phyloP scores from a whole-genome alignment of 2,113 vertebrate genomes.

The Myotis brandtii region DNA sequence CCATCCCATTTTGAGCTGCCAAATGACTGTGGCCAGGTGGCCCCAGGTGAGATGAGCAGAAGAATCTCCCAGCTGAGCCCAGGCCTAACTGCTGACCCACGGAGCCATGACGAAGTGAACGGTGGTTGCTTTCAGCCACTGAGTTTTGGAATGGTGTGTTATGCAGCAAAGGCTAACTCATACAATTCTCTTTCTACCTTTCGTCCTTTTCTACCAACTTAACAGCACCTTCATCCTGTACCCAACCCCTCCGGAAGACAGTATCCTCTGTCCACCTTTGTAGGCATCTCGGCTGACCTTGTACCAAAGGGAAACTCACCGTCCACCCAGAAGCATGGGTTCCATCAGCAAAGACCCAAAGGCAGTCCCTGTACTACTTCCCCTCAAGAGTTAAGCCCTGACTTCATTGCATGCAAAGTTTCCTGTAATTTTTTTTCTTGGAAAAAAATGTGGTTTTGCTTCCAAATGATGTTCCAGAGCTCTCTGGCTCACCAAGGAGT shows the following conservation, averaged over 20 bases:
- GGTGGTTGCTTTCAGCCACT: not conserved
- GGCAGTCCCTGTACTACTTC: not conserved
- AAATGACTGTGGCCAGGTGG: not conserved
- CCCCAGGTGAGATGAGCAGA: not conserved
- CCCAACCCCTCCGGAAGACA: not conserved
- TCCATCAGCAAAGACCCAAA: not conserved
- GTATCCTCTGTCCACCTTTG: not conserved
- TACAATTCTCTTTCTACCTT: not conserved
- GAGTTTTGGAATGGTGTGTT: not conserved
- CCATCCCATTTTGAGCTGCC: not conserved
- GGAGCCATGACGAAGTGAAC: not conserved
- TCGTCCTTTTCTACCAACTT: not conserved
- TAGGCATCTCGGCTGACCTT: not conserved
- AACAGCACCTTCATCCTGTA: not conserved
- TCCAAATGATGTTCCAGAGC: conserved; percentile 85
- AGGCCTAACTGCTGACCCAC: not conserved
- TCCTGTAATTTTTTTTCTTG: conserved; percentile 51
- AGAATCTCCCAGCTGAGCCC: conserved; percentile 6
- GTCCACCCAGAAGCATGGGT: not conserved
- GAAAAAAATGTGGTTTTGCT: conserved; percentile 76
- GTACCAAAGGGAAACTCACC: not conserved
- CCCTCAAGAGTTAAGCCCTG: conserved; percentile 77
- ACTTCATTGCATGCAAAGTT: conserved; percentile 74
- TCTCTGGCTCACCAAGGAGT: conserved; percentile 81
- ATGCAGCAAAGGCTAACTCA: not conserved